Conservation (phyloP, 1,140 invertebrate species). For the Eulimnadia texana region DNA sequence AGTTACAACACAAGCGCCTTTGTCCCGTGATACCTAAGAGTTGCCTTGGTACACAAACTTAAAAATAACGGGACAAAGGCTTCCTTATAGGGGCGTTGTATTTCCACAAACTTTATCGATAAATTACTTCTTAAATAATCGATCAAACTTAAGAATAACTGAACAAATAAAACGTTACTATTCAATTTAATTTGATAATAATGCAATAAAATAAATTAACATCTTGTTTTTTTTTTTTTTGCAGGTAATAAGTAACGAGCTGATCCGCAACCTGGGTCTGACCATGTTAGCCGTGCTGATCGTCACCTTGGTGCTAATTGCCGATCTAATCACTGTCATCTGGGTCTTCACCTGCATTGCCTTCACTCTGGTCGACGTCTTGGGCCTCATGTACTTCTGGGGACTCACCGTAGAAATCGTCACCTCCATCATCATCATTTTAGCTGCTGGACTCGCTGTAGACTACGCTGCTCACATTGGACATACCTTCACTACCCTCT, state of each 20-base stretch:
- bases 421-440: constrained; percentile 37
- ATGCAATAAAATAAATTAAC: too few relatives aligned
- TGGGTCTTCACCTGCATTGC: constrained; percentile 36
- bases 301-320: constrained; percentile 37
- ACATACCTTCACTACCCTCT: constrained; percentile 35
- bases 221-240: too few relatives aligned
- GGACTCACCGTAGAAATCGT: constrained; percentile 41
- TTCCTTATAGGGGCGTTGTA: too few relatives aligned
- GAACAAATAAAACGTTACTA: too few relatives aligned
- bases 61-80: too few relatives aligned
- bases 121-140: too few relatives aligned
- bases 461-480: constrained; percentile 43
- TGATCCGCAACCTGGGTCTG: constrained; percentile 37
- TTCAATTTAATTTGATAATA: too few relatives aligned
- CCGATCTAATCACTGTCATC: constrained; percentile 35
- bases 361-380: constrained; percentile 39
- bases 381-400: constrained; percentile 39
- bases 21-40: too few relatives aligned
- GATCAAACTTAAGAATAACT: too few relatives aligned
- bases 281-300: constrained; percentile 35
- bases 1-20: too few relatives aligned
- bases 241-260: constrained; percentile 38
- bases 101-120: too few relatives aligned
- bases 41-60: too few relatives aligned
- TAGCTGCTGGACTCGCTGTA: constrained; percentile 37